These are phyloP conservation scores for Thunnus albacares DNA, from an alignment of 2,797 vertebrate species.

Conservation along the genomic window DNA sequence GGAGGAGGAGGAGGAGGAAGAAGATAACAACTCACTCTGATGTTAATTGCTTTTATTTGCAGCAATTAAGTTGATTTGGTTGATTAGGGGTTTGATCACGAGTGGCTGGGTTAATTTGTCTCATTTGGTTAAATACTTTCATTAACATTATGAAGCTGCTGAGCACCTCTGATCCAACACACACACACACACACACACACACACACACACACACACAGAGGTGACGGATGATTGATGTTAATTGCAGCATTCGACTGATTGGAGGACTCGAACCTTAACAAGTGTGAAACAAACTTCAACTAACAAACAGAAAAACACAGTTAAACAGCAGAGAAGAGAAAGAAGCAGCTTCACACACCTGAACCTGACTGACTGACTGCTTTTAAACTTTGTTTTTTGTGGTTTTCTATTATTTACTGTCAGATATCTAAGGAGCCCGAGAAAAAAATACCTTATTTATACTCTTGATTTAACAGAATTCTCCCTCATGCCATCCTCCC, in stretches of 20 bases:
- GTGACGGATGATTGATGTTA: conserved; percentile 29
- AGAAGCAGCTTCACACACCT: no score
- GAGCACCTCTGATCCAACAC: conserved; percentile 28
- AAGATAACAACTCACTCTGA: conserved; percentile 18
- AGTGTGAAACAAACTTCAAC: conserved; percentile 31
- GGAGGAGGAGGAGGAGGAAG: no score
- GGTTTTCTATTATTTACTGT: no score
- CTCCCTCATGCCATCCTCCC: no score
- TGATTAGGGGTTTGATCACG: conserved; percentile 63
- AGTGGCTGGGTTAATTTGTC: conserved; percentile 56
- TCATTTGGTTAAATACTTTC: conserved; percentile 64
- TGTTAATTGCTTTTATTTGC: conserved; percentile 57
- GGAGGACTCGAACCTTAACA: conserved; percentile 26
- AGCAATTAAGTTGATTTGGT: conserved; percentile 58
- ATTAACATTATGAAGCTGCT: conserved; percentile 31
- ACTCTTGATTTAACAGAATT: no score
- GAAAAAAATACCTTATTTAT: no score
- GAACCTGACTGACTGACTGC: no score
- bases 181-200: conserved; percentile 13
- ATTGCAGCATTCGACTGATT: conserved; percentile 54
- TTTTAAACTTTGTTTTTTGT: no score
- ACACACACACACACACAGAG: no score
- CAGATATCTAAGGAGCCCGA: no score
- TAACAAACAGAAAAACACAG: not conserved
- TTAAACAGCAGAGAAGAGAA: not conserved